These are phyloP conservation scores for Craniophora ligustri DNA, from an alignment of 2,888 invertebrate species.

Conservation along the genomic window DNA sequence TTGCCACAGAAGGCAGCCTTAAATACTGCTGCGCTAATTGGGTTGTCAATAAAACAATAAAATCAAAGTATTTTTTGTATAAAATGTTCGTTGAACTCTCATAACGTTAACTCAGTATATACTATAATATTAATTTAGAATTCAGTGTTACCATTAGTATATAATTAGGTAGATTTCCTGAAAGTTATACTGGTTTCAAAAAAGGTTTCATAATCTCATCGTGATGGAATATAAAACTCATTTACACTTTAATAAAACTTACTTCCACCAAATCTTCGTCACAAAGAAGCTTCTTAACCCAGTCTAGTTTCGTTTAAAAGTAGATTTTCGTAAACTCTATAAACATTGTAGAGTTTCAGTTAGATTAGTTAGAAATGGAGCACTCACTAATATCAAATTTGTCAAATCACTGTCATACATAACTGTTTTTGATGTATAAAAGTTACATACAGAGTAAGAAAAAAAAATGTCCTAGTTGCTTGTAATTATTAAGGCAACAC, in stretches of 20 bases:
- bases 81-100: too few relatives aligned
- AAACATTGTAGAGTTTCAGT: conserved; percentile 27
- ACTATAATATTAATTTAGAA: too few relatives aligned
- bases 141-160: too few relatives aligned
- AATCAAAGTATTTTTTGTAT: too few relatives aligned
- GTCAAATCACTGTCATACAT: background rate
- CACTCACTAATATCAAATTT: background rate
- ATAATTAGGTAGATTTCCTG: too few relatives aligned
- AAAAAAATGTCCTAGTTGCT: too few relatives aligned
- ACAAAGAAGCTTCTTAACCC: conserved; percentile 27
- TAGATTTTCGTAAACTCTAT: conserved; percentile 41
- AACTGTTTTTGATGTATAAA: background rate
- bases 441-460: background rate
- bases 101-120: too few relatives aligned
- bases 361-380: conserved; percentile 6
- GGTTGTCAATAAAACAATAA: too few relatives aligned
- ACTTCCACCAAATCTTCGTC: conserved; percentile 10
- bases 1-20: too few relatives aligned
- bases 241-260: conserved; percentile 13
- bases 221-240: conserved; percentile 13
- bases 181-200: background rate
- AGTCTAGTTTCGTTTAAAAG: conserved; percentile 32
- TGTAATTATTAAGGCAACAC: too few relatives aligned
- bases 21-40: too few relatives aligned
- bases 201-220: background rate